Evolutionary conservation across 2,888 invertebrate species (phyloP).

Genomic region (Sicus ferrugineus): DNA sequence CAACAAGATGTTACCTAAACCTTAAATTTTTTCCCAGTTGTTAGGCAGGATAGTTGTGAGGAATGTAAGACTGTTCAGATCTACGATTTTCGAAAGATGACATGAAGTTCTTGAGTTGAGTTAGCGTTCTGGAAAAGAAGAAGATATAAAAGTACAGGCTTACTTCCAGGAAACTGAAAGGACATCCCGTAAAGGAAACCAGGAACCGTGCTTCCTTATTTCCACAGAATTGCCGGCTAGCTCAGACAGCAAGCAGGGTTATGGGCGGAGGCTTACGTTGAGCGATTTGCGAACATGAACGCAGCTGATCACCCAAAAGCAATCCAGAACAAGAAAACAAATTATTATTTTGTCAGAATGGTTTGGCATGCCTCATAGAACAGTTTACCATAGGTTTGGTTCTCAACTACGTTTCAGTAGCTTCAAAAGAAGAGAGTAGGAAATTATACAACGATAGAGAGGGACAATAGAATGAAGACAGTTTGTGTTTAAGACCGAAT

Average conservation of each 20-base stretch:
- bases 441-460: too few species aligned
- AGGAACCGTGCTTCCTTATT: not conserved
- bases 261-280: conserved; percentile 5
- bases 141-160: not conserved
- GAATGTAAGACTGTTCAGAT: not conserved
- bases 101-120: not conserved
- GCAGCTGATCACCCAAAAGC: too few species aligned
- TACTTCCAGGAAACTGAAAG: not conserved
- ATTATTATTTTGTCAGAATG: too few species aligned
- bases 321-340: too few species aligned
- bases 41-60: not conserved
- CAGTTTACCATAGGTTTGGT: too few species aligned
- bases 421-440: too few species aligned
- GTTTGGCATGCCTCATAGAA: too few species aligned
- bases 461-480: too few species aligned
- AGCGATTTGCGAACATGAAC: not conserved
- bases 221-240: not conserved
- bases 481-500: too few species aligned
- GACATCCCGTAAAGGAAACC: not conserved
- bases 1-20: not conserved
- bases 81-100: not conserved
- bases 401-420: too few species aligned
- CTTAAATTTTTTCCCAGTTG: not conserved
- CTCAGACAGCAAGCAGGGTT: not conserved
- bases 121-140: not conserved